A percentile compares a stretch with the other conserved stretches of the same genome.
Evolutionary conservation across 2,888 invertebrate genomes (phyloP).

Genomic region (Poecilobothrus nobilitatus): DNA sequence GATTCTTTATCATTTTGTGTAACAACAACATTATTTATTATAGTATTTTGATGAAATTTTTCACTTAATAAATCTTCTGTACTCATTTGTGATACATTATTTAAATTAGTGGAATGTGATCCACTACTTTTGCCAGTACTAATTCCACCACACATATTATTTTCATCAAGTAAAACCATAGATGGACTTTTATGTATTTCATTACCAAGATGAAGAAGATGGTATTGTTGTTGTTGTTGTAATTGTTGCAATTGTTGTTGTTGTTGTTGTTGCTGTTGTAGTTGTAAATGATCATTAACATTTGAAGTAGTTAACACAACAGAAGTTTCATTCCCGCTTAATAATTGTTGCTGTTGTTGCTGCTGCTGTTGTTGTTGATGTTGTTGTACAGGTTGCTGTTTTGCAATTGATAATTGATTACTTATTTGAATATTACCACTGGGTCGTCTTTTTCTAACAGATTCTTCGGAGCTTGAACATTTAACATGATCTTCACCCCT

Average conservation of each 20-base stretch:
- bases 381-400: conserved; percentile 21
- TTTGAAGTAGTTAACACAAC: conserved; percentile 15
- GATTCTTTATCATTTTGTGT: background rate
- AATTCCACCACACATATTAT: background rate
- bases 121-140: background rate
- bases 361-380: background rate
- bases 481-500: conserved; percentile 60
- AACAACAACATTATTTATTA: conserved; percentile 17
- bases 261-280: conserved; percentile 17
- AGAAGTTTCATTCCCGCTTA: conserved; percentile 9
- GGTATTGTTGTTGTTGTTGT: conserved; percentile 16
- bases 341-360: conserved; percentile 26
- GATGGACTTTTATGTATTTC: conserved; percentile 8
- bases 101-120: background rate
- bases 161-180: background rate
- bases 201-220: conserved; percentile 18
- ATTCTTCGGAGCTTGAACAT: conserved; percentile 54
- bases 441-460: conserved; percentile 51
- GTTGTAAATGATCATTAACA: conserved; percentile 5
- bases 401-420: conserved; percentile 24
- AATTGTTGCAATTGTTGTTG: background rate
- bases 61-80: conserved; percentile 14
- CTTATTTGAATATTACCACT: conserved; percentile 39
- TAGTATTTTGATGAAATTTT: conserved; percentile 20
- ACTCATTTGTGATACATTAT: conserved; percentile 12